Evolutionary conservation across 2,113 vertebrate species (phyloP).

Genomic region (Donacobius atricapilla): DNA sequence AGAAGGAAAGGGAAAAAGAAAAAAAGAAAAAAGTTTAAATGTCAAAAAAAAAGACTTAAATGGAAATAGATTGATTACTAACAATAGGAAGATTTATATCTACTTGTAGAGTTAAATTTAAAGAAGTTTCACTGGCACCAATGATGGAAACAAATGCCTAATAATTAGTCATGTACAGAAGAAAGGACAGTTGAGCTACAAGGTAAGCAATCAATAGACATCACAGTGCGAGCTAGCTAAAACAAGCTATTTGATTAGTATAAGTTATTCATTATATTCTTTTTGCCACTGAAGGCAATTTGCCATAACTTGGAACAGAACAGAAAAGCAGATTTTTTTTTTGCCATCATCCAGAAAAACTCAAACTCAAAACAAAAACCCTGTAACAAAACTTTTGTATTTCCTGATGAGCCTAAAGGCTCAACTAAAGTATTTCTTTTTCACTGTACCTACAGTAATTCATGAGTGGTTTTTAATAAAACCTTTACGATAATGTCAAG

Average conservation of each 20-base stretch:
- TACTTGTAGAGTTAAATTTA: neutral
- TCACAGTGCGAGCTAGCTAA: neutral
- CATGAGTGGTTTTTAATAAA: neutral
- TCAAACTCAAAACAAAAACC: neutral
- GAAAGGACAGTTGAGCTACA: neutral
- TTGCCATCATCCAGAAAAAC: neutral
- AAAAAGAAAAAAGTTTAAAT: neutral
- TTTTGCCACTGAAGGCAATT: neutral
- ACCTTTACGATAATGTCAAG: neutral
- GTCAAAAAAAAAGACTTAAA: neutral
- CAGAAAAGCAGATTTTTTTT: neutral
- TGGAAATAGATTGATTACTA: neutral
- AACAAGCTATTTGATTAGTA: neutral
- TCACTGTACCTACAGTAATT: neutral
- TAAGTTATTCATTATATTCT: neutral
- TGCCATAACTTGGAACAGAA: neutral
- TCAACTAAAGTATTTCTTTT: neutral
- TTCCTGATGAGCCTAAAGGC: neutral
- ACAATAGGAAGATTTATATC: neutral
- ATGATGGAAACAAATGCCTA: neutral
- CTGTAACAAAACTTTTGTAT: neutral
- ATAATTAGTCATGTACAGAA: neutral
- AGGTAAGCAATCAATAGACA: neutral
- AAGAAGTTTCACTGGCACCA: neutral
- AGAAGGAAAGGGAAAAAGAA: accelerated